Percentiles rank a stretch among this genome's conserved stretches.
Conservation (phyloP, 2,113 vertebrate species). For the Gadus chalcogrammus region DNA sequence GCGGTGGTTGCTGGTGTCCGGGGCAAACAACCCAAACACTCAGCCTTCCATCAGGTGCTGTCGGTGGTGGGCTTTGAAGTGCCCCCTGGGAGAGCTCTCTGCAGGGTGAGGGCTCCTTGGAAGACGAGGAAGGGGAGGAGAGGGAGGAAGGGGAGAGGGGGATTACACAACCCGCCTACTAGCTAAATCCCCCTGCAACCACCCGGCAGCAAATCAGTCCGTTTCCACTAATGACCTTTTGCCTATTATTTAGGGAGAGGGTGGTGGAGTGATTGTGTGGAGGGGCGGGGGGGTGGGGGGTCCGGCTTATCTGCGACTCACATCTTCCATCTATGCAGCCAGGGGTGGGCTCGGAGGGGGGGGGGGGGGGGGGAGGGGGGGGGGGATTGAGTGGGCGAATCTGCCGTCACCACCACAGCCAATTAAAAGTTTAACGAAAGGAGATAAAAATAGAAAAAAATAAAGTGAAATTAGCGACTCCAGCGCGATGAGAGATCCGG, state of each 20-base stretch:
- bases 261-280: background rate
- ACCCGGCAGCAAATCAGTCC: background rate
- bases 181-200: no score
- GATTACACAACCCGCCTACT: slow-evolving; percentile 1
- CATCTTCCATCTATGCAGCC: slow-evolving; percentile 36
- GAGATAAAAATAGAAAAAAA: slow-evolving; percentile 13
- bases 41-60: slow-evolving; percentile 32
- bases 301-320: slow-evolving; percentile 37
- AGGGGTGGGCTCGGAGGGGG: no score
- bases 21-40: slow-evolving; percentile 3
- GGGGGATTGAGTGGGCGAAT: no score
- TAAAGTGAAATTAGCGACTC: no score
- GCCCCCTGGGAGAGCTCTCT: slow-evolving; percentile 2
- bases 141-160: background rate
- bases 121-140: background rate
- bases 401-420: slow-evolving; percentile 17
- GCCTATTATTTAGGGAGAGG: background rate
- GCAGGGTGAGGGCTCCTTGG: slow-evolving; percentile 30
- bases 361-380: no score
- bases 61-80: slow-evolving; percentile 39
- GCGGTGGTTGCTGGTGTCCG: slow-evolving; percentile 5
- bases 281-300: slow-evolving; percentile 40
- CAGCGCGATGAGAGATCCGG: no score
- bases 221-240: background rate
- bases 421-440: slow-evolving; percentile 42